Evolutionary conservation across 2,888 invertebrate genomes (phyloP).

Genomic region (Galerucella calmariensis): DNA sequence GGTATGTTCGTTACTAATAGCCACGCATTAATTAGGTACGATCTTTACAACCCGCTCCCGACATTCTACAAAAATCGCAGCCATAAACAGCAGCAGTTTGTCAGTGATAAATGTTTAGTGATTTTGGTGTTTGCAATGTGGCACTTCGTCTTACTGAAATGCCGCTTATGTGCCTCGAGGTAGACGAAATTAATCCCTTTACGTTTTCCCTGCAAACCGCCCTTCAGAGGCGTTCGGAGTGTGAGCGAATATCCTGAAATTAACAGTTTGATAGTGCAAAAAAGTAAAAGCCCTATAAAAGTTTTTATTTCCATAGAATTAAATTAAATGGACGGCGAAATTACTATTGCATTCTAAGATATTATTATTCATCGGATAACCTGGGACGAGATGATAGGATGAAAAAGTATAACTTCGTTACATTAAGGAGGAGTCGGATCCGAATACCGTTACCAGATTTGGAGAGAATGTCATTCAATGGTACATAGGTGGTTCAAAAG

Average conservation of each 20-base stretch:
- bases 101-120: conserved; percentile 21
- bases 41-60: conserved; percentile 7
- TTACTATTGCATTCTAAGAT: neutral
- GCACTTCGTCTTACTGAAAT: conserved; percentile 17
- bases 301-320: conserved; percentile 1
- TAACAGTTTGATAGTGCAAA: conserved; percentile 1
- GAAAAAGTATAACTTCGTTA: too few relatives aligned
- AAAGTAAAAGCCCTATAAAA: neutral
- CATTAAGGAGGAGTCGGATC: too few relatives aligned
- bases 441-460: too few relatives aligned
- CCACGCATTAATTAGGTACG: conserved; percentile 6
- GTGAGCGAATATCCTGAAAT: neutral
- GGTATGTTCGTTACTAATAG: conserved; percentile 1
- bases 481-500: too few relatives aligned
- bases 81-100: conserved; percentile 19
- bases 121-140: conserved; percentile 20
- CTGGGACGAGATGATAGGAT: too few relatives aligned
- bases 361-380: too few relatives aligned
- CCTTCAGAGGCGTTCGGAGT: conserved; percentile 4
- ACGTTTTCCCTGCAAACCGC: conserved; percentile 17
- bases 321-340: neutral
- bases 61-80: conserved; percentile 16
- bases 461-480: too few relatives aligned
- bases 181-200: conserved; percentile 20
- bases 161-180: conserved; percentile 21